Conservation (phyloP, 64 coral and sea anemone species). For the Montipora foliosa region DNA sequence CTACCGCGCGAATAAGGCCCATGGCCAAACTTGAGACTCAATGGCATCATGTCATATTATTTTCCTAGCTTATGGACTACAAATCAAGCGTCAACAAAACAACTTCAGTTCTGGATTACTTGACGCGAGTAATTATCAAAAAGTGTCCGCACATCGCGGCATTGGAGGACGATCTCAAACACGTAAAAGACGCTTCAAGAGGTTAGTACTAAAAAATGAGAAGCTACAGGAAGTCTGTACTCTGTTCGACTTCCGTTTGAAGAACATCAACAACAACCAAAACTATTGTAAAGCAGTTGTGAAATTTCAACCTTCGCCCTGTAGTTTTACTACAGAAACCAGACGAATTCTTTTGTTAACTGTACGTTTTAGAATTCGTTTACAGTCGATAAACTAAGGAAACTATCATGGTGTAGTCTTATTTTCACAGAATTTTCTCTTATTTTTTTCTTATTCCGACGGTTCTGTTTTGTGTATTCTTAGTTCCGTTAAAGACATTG, state of each 20-base stretch:
- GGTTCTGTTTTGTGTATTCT: no score
- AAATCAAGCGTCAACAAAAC: constrained; percentile 26
- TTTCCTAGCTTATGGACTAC: constrained; percentile 34
- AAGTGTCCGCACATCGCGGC: constrained; percentile 52
- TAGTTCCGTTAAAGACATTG: constrained; percentile 32
- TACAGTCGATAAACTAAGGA: no score
- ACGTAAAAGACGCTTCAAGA: constrained; percentile 25
- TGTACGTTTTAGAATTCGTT: no score
- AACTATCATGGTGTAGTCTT: no score
- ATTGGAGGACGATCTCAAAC: constrained; percentile 25
- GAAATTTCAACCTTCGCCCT: no score
- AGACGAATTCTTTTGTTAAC: no score
- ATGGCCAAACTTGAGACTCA: not conserved
- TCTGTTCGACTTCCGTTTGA: no score
- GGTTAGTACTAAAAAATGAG: not conserved
- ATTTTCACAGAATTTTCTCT: not conserved
- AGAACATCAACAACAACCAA: no score
- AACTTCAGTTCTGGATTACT: constrained; percentile 24
- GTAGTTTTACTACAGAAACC: no score
- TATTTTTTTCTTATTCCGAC: not conserved
- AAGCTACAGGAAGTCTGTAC: no score
- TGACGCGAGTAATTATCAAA: constrained; percentile 28
- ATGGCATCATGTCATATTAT: not conserved
- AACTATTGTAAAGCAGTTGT: no score
- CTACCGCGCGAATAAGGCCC: not conserved